Percentiles rank a stretch among this genome's conserved stretches.
phyloP scores from a whole-genome alignment of 1,140 invertebrate species.

The Kradibia gibbosae region DNA sequence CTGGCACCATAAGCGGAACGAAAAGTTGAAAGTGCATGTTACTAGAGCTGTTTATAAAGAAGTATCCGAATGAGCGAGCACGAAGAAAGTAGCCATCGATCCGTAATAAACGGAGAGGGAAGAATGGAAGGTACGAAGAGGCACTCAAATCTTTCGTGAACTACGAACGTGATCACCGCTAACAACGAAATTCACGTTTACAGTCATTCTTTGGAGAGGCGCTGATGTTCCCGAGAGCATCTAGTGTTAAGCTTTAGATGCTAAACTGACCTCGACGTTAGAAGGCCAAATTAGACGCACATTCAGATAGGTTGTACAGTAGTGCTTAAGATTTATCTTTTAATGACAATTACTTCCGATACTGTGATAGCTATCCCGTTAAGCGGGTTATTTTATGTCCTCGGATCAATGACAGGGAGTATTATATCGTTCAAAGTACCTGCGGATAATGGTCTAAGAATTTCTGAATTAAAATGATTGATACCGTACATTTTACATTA shows the following conservation, averaged over 20 bases:
- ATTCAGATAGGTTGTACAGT: conserved; percentile 12
- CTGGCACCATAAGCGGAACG: neutral
- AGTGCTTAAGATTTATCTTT: conserved; percentile 13
- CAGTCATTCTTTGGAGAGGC: conserved; percentile 65
- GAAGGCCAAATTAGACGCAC: conserved; percentile 40
- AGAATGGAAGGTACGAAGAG: conserved; percentile 46
- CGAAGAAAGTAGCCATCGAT: conserved; percentile 34
- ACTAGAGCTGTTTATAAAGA: conserved; percentile 22
- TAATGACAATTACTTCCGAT: neutral
- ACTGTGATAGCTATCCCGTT: neutral
- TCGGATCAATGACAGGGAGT: neutral
- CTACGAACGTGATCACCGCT: conserved; percentile 67
- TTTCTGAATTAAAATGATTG: neutral
- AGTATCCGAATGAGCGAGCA: neutral
- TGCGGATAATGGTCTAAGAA: neutral
- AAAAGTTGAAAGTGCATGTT: conserved; percentile 8
- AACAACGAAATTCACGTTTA: conserved; percentile 72
- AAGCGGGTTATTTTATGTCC: neutral
- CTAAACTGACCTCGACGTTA: neutral
- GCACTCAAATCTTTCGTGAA: conserved; percentile 15
- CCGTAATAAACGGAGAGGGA: conserved; percentile 46
- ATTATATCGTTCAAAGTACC: neutral
- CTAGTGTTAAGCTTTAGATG: neutral
- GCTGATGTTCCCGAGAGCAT: conserved; percentile 5
- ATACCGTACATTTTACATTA: neutral